These are phyloP conservation scores for Petroica traversi DNA, from an alignment of 2,113 vertebrate genomes.

Conservation along the genomic window DNA sequence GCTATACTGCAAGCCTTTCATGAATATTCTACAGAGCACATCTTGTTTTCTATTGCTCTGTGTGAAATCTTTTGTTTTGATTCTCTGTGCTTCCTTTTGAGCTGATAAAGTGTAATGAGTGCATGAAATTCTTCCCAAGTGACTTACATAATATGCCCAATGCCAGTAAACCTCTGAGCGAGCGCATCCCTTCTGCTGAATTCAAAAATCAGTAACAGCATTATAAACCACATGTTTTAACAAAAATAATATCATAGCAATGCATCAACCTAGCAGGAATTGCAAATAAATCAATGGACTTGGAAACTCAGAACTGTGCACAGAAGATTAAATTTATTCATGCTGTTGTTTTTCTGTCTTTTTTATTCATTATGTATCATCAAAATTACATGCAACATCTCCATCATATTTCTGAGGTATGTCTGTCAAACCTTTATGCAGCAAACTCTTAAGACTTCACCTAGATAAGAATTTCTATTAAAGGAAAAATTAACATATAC, in stretches of 20 bases:
- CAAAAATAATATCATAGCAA: not conserved
- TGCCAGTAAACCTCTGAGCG: not conserved
- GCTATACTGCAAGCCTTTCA: not conserved
- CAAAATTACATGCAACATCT: not conserved
- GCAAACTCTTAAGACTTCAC: not conserved
- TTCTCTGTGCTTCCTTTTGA: not conserved
- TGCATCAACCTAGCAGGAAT: not conserved
- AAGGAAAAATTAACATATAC: not conserved
- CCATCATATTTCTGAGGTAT: not conserved
- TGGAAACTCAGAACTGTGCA: not conserved
- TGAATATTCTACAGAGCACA: slow-evolving; percentile 20
- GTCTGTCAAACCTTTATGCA: not conserved
- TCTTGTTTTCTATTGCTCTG: slow-evolving; percentile 11
- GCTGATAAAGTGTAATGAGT: slow-evolving; percentile 31
- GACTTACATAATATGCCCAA: not conserved
- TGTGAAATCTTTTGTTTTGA: slow-evolving; percentile 41
- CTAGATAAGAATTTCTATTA: not conserved
- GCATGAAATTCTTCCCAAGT: slow-evolving; percentile 34
- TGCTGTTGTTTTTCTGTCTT: not conserved
- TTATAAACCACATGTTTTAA: not conserved
- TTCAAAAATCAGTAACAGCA: not conserved
- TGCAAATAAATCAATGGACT: not conserved
- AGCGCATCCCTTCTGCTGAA: not conserved
- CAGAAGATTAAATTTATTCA: not conserved
- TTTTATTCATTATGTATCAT: not conserved